These are phyloP conservation scores for Tamias sibiricus DNA, from an alignment of 2,113 vertebrate genomes.

Conservation along the genomic window DNA sequence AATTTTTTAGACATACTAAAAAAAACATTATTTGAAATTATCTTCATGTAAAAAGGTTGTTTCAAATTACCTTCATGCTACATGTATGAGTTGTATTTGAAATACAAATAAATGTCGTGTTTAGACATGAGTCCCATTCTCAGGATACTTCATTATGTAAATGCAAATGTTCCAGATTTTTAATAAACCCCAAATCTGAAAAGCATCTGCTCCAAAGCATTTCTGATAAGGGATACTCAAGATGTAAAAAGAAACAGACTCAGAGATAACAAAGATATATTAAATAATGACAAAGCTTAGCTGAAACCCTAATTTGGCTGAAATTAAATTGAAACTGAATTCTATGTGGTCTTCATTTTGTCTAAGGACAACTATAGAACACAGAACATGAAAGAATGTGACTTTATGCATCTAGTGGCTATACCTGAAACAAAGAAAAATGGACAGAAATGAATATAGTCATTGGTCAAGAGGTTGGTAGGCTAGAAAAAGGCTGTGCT, in stretches of 20 bases:
- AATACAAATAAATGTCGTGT: neutral
- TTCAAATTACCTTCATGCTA: neutral
- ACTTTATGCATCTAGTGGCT: neutral
- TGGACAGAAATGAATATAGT: neutral
- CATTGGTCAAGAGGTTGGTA: neutral
- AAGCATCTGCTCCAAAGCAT: neutral
- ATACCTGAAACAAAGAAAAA: neutral
- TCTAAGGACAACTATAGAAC: rapidly evolving
- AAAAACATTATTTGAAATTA: neutral
- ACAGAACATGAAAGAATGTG: neutral
- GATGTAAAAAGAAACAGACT: neutral
- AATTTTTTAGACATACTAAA: neutral
- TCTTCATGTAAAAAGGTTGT: neutral
- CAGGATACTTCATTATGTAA: neutral
- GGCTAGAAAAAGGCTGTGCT: neutral
- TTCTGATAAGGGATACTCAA: neutral
- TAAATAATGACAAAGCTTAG: neutral
- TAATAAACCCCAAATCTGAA: neutral
- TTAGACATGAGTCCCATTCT: too few relatives aligned
- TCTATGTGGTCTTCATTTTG: neutral
- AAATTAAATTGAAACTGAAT: neutral
- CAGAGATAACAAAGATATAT: neutral
- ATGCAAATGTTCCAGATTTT: neutral
- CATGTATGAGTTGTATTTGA: neutral
- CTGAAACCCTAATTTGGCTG: neutral